Base-by-base conservation (phyloP, 2,797 vertebrate species). In the Botia almorhae region DNA sequence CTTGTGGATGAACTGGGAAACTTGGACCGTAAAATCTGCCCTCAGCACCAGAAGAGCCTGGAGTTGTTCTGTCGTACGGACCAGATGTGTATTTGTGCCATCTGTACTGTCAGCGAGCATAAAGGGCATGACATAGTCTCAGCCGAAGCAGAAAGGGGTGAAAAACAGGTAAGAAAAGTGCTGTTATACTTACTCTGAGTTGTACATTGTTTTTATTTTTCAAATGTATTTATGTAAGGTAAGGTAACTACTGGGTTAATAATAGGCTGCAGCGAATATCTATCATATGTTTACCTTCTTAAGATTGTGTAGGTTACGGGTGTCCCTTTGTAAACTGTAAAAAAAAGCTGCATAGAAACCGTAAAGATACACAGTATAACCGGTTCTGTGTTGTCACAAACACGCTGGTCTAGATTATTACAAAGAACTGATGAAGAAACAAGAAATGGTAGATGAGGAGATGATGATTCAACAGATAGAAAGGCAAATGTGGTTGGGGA, bases 1-100 rank as follows among this genome's bases (percentile, higher is more conserved):
- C 93, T 99, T 81, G 95, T 99, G 67, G 96, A 98, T 33, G 97
- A 96, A 87, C 97, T 98, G 72, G 94, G 95, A 69, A 96, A 99
- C 90, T 95, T 99, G 85, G 97, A 99, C 86, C 92, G 96, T 74
- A 96, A 98, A 87, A 98, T 98, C 91, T 99, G 98, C 68, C 96
- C 95, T 0, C 93, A 98, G 92, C 98, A 99, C 0, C 96, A 98
- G 89, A 98, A 98, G 91, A 97, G 96, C 48, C 95, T 98, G 96
- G 97, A 99, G 93, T 95, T 99, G 79, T 99, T 96, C 93, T 99
- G 98, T 81, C 96, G 96, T 88, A 97, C 96, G 0, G 98, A 99
- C 88, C 96, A 99, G 92, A 96, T 96, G 93, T 99, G 98, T 82
- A 98, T 99, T 93, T 99, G 98, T 50, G 97, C 98, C 86, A 93